Evolutionary conservation across 2,797 vertebrate species (phyloP).

Genomic region (Dicrostonyx torquatus): DNA sequence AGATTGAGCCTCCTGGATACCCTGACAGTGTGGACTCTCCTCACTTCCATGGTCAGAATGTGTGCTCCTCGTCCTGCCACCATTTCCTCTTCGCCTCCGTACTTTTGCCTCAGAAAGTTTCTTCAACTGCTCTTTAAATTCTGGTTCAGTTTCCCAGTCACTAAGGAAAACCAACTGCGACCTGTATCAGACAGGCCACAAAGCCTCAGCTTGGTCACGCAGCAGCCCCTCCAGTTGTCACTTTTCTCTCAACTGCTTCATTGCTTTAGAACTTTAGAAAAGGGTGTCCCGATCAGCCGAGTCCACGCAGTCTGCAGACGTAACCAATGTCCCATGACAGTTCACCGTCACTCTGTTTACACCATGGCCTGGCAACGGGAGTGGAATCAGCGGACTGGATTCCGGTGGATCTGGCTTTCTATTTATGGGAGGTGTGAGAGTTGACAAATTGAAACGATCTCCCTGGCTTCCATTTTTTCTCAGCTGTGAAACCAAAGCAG

Average conservation of each 20-base stretch:
- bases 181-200: background rate
- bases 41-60: background rate
- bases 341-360: background rate
- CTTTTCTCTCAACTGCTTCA: background rate
- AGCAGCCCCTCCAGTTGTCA: background rate
- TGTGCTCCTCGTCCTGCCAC: accelerated
- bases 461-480: background rate
- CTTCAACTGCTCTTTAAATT: conserved; percentile 3
- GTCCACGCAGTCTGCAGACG: background rate
- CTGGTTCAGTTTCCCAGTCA: background rate
- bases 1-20: background rate
- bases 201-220: background rate
- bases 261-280: background rate
- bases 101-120: background rate
- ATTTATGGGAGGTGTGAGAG: background rate
- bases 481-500: background rate
- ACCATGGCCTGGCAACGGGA: background rate
- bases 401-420: background rate
- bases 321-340: background rate
- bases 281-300: background rate
- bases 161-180: background rate
- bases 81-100: too few relatives aligned
- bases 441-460: conserved; percentile 28
- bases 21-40: background rate
- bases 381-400: background rate